These are phyloP conservation scores for Sebastiscus albofasciatus DNA, from an alignment of 2,797 vertebrate genomes.

Conservation along the genomic window DNA sequence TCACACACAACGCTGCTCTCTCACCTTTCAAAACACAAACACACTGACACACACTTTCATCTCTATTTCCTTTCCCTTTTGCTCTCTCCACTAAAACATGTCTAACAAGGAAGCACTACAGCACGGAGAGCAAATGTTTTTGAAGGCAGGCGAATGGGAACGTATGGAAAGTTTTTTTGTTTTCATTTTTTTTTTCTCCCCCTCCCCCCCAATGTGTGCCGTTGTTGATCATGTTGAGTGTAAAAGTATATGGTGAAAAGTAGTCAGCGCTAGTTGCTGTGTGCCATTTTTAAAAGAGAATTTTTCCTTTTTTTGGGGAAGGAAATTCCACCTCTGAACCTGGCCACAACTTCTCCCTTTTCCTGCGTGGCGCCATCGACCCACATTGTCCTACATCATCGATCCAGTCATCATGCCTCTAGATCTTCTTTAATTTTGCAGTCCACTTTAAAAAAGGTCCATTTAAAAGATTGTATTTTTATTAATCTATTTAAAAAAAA, in stretches of 20 bases:
- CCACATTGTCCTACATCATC: conserved; percentile 80
- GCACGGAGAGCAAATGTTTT: conserved; percentile 74
- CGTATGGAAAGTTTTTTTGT: conserved; percentile 80
- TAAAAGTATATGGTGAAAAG: conserved; percentile 95
- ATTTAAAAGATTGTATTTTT: conserved; percentile 99
- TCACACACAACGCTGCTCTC: conserved; percentile 90
- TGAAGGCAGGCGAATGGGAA: conserved; percentile 63
- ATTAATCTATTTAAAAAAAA: conserved; percentile 97
- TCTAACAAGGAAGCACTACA: conserved; percentile 89
- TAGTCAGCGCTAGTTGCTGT: conserved; percentile 97
- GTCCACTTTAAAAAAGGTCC: conserved; percentile 91
- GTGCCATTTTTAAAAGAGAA: conserved; percentile 86
- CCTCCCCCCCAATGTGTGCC: conserved; percentile 84
- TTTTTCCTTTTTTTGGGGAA: conserved; percentile 28
- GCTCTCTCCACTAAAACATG: conserved; percentile 71
- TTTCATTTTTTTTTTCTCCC: conserved; percentile 87
- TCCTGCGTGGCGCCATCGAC: conserved; percentile 79
- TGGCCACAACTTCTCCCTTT: conserved; percentile 75
- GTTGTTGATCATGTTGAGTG: conserved; percentile 95
- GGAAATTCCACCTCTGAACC: conserved; percentile 80
- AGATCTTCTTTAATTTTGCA: conserved; percentile 88
- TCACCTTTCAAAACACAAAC: conserved; percentile 41
- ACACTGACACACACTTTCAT: conserved; percentile 53
- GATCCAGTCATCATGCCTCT: conserved; percentile 88
- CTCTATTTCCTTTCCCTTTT: conserved; percentile 42